Conservation (phyloP, 2,797 vertebrate genomes). For the Neosilurus mollespiculum region DNA sequence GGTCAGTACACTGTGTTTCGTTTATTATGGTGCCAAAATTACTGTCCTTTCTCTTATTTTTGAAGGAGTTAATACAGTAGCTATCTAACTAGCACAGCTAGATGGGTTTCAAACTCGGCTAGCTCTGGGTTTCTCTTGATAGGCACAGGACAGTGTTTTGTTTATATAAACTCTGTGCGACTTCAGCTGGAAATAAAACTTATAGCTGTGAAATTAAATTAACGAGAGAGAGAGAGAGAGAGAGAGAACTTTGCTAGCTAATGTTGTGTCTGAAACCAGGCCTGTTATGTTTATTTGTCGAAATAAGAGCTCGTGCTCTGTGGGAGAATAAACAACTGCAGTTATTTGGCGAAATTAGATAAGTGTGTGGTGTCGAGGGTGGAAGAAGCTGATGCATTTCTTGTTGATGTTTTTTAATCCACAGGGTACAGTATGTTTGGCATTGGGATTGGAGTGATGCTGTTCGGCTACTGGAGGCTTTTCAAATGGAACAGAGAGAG, state of each 20-base stretch:
- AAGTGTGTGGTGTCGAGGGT: not conserved
- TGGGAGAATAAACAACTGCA: too few relatives aligned
- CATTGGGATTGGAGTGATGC: conserved; percentile 75
- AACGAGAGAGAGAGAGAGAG: too few relatives aligned
- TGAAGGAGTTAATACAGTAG: not conserved
- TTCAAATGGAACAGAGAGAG: conserved; percentile 86
- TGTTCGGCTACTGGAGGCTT: conserved; percentile 81
- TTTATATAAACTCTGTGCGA: not conserved
- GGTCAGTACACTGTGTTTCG: conserved; percentile 68
- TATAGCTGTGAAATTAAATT: not conserved
- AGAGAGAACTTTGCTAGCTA: not conserved
- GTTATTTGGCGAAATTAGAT: not conserved
- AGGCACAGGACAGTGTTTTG: not conserved
- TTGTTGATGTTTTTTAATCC: not conserved
- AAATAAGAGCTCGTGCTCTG: not conserved
- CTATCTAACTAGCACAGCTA: not conserved
- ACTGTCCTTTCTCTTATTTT: not conserved
- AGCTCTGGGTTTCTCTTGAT: not conserved
- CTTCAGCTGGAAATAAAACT: not conserved
- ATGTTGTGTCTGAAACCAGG: not conserved
- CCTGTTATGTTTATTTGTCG: not conserved
- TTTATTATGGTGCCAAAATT: not conserved
- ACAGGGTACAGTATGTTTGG: conserved; percentile 85
- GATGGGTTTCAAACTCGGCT: conserved; percentile 2
- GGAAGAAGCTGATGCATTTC: not conserved